Percentiles rank a stretch among this genome's conserved stretches.
These are phyloP conservation scores for Harlomillsia oculata DNA, from an alignment of 1,140 invertebrate species.

Conservation along the genomic window DNA sequence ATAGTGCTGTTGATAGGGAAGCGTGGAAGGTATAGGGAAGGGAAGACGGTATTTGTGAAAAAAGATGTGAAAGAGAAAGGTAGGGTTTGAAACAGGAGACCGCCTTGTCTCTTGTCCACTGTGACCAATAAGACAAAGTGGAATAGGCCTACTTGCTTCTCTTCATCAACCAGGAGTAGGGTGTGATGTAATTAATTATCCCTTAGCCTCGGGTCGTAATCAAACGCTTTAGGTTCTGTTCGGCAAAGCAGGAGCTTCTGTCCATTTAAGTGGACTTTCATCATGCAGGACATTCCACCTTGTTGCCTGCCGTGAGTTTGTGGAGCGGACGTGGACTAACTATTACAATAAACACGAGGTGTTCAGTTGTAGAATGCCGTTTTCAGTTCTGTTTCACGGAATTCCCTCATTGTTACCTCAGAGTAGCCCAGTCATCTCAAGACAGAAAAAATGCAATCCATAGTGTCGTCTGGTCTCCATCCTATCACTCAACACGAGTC, in stretches of 20 bases:
- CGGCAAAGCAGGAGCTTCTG: not conserved
- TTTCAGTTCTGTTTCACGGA: slow-evolving; percentile 20
- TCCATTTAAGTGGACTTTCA: no score
- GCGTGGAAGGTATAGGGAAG: no score
- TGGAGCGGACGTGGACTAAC: no score
- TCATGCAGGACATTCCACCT: no score
- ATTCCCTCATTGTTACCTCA: slow-evolving; percentile 17
- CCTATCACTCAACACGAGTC: no score
- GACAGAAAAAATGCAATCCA: not conserved
- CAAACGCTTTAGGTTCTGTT: slow-evolving; percentile 12
- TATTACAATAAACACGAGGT: slow-evolving; percentile 7
- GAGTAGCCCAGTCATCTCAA: slow-evolving; percentile 6
- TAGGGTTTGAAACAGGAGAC: slow-evolving; percentile 21
- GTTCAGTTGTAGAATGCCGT: slow-evolving; percentile 16
- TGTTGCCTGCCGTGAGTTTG: slow-evolving; percentile 4
- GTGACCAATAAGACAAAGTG: slow-evolving; percentile 26
- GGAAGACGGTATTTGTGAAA: not conserved
- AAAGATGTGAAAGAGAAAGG: slow-evolving; percentile 23
- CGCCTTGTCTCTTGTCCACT: slow-evolving; percentile 18
- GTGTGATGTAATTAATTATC: slow-evolving; percentile 30
- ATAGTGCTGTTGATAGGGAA: not conserved
- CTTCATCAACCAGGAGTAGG: slow-evolving; percentile 8
- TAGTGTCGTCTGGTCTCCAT: no score
- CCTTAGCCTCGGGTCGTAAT: slow-evolving; percentile 17
- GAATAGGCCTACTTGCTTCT: slow-evolving; percentile 2